Evolutionary conservation across 2,888 invertebrate species (phyloP), one percentile per base, ranked within the genome.

Genomic region (Disparrhopalites patrizii): DNA sequence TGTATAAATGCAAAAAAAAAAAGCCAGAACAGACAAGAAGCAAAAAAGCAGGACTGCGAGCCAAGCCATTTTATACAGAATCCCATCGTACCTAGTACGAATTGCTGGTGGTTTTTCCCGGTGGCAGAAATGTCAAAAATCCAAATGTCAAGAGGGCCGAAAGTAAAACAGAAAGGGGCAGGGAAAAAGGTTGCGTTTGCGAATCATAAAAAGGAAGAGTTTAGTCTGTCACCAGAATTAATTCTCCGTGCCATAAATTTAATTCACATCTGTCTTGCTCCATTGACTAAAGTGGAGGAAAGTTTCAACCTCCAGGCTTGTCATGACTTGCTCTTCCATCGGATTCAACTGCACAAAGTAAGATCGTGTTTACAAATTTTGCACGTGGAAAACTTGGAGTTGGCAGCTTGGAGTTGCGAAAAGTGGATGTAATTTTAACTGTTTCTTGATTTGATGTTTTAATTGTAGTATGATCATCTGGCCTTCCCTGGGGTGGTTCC

Each of bases 221-320:
- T 66, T 15, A 28, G 65, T 10, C 38, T 69, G 13, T 62, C 68
- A 18, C 70, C 70, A 2, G 74, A 75, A 62, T 64, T 73, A 13
- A 61, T 73, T 25, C 60, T 75, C 3, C 28, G 73, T 25, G 31
- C 72, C 13, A 71, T 74, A 27, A 72, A 76, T 50, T 30, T 76
- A 75, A 85, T 89, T 75, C 91, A 93, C 80, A 81, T 96, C 66
- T 79, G 93, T 70, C 84, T 90, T 76, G 94, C 95, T 78, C 98
- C 98, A 61, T 97, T 89, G 79, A 97, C 96, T 3, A 98, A 99
- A 87, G 99, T 99, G 58, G 99, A 99, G 81, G 99, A 99, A 82
- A 98, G 97, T 81, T 99, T 99, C 80, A 98, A 97, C 82, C 83
- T 97, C 66, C 99, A 99, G 82, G 98, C 99, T 25, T 90, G 91